Base-by-base conservation (phyloP, 2,888 invertebrate genomes). In the Dynastes maya region DNA sequence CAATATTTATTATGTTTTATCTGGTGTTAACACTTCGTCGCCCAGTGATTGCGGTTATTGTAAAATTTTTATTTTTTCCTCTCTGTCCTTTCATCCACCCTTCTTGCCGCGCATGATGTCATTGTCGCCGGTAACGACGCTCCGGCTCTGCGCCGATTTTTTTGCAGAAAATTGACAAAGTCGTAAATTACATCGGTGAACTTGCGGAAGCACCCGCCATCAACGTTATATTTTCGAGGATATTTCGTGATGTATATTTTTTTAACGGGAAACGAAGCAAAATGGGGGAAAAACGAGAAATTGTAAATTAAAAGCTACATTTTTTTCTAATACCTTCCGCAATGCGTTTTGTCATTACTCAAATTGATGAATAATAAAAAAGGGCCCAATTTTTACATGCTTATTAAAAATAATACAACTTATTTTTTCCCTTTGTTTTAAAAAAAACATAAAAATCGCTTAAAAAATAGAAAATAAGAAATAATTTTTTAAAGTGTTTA, bases 1-100 rank as follows among this genome's bases (percentile, higher is more conserved):
- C 68, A 68, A 68, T 68, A 68, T 68, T 68, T 68, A 68, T 68
- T 68, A 68, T 68, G 68, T 68, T 68, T 68, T 68, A 68, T 68
- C 68, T 68, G 68, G 68, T 68, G 68, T 68, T 68, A 68, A 68
- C 68, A 51, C 68, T 68, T 68, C 68, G 68, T 51, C 68, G 68
- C 68, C 68, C 68, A 68, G 51, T 68, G 68, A 68, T 68, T 68
- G 68, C 68, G 68, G 68, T 68, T 68, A 68, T 68, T 68, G 68
- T 68, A 68, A 68, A 68, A 68, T 68, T 68, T 67, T 68, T 68
- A 68, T 68, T 68, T 68, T 68, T 51, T 63, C 13, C 55, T 27
- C 55, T 9, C 16, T 27, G 13, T 32, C 29, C 32, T 5, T 63
- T 63, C 32, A 63, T 32, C 63, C 63, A 11, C 63, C 27, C 29